Conservation (phyloP, 1,140 invertebrate genomes). For the Acromyrmex echinatior region DNA sequence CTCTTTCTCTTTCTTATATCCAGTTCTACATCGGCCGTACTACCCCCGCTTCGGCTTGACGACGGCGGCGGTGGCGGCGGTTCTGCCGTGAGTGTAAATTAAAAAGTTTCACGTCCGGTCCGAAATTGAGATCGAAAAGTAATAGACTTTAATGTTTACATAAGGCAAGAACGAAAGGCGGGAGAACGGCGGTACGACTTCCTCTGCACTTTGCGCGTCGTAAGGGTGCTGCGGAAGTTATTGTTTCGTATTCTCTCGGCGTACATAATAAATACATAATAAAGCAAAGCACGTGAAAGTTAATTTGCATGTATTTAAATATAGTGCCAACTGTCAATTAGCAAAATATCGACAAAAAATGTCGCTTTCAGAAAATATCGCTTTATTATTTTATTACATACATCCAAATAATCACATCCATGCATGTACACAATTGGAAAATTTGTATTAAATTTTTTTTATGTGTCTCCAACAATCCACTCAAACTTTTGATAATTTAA, state of each 20-base stretch:
- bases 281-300: neutral
- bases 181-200: slow-evolving; percentile 40
- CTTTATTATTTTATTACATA: too few species aligned
- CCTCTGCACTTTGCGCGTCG: slow-evolving; percentile 12
- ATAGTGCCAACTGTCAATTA: neutral
- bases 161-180: slow-evolving; percentile 41
- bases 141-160: slow-evolving; percentile 65
- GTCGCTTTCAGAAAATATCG: neutral
- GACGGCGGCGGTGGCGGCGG: neutral
- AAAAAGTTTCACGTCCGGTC: slow-evolving; percentile 59
- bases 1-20: neutral
- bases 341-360: neutral
- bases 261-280: neutral
- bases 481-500: too few species aligned
- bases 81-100: slow-evolving; percentile 51
- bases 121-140: slow-evolving; percentile 66
- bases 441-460: too few species aligned
- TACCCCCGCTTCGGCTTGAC: slow-evolving; percentile 13
- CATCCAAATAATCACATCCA: neutral
- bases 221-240: neutral
- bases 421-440: too few species aligned
- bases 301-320: neutral
- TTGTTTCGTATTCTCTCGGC: neutral
- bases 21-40: neutral
- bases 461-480: too few species aligned